Conservation (phyloP, 2,797 vertebrate species). For the Takifugu ocellatus region DNA sequence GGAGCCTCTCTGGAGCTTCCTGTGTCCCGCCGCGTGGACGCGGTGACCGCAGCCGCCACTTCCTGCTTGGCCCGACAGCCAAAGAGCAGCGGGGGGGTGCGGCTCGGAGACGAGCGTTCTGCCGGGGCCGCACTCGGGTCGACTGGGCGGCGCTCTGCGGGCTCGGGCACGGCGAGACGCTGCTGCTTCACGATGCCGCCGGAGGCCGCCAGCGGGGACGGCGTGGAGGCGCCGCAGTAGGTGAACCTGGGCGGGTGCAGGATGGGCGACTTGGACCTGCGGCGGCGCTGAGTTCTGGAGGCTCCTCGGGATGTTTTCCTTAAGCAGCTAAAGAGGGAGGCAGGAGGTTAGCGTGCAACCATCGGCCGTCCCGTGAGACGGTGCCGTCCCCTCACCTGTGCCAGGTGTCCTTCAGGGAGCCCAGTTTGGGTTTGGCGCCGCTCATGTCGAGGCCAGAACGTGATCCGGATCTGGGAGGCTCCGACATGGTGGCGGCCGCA, state of each 20-base stretch:
- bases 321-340: conserved; percentile 70
- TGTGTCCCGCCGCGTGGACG: conserved; percentile 3
- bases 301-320: conserved; percentile 86
- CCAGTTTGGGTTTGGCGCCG: conserved; percentile 82
- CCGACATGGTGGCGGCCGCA: conserved; percentile 67
- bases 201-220: conserved; percentile 54
- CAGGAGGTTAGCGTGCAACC: neutral
- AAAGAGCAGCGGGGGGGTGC: conserved; percentile 61
- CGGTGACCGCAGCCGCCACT: conserved; percentile 21
- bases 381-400: conserved; percentile 79
- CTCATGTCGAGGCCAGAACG: conserved; percentile 68
- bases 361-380: neutral
- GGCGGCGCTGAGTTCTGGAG: conserved; percentile 84
- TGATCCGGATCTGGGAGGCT: conserved; percentile 67
- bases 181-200: conserved; percentile 80
- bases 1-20: conserved; percentile 28
- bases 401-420: conserved; percentile 89
- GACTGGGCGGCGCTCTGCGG: conserved; percentile 38
- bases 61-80: conserved; percentile 56
- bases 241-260: conserved; percentile 94
- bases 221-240: conserved; percentile 77
- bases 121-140: conserved; percentile 56
- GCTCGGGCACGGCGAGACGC: conserved; percentile 66
- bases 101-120: conserved; percentile 57
- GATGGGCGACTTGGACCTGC: conserved; percentile 93